phyloP scores from a whole-genome alignment of 2,113 vertebrate species.

The Aleadryas rufinucha region DNA sequence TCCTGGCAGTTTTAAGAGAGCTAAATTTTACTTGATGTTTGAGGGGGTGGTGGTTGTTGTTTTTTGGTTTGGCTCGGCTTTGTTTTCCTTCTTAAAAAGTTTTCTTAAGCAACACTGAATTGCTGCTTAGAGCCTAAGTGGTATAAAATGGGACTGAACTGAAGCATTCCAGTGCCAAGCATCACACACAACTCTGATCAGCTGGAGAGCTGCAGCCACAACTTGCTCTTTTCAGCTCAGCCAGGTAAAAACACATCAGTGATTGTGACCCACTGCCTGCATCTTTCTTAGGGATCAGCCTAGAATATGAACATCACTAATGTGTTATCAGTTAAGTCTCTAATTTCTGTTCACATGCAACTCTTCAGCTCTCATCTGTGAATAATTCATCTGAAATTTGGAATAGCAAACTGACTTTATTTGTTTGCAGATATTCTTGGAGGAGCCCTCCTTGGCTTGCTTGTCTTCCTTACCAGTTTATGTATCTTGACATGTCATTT shows the following conservation, averaged over 20 bases:
- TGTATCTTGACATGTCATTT: constrained; percentile 22
- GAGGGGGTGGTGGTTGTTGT: background rate
- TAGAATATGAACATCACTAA: background rate
- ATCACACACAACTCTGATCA: background rate
- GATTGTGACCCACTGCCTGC: background rate
- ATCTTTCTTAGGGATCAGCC: background rate
- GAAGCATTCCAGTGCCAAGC: background rate
- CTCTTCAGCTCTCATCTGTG: background rate
- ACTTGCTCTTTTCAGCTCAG: background rate
- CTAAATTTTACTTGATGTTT: background rate
- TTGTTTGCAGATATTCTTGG: background rate
- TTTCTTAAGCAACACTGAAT: background rate
- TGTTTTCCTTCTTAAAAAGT: background rate
- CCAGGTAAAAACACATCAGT: background rate
- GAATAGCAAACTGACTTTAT: background rate
- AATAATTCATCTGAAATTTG: background rate
- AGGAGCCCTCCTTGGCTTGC: background rate
- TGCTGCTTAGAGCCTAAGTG: background rate
- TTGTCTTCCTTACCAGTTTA: constrained; percentile 1
- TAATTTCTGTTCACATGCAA: background rate
- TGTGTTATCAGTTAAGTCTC: constrained; percentile 2
- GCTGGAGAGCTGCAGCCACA: background rate
- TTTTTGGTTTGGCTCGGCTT: background rate
- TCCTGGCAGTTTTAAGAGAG: background rate
- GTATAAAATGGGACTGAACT: background rate